Percentiles rank a stretch among this genome's conserved stretches.
phyloP scores from a whole-genome alignment of 1,140 invertebrate genomes.

The Cydia splendana region DNA sequence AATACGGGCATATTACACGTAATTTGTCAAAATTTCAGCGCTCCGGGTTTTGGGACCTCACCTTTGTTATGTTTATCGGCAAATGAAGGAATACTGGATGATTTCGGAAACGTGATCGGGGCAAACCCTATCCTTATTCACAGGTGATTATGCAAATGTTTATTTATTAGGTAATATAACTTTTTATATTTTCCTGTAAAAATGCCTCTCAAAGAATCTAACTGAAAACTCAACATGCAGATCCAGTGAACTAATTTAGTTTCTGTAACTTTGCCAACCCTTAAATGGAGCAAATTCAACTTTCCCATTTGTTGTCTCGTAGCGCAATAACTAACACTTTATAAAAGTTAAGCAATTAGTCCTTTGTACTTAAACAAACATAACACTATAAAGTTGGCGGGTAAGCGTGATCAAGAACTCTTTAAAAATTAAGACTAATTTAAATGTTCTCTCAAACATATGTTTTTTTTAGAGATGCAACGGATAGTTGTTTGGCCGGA shows the following conservation, averaged over 20 bases:
- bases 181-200: background rate
- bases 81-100: background rate
- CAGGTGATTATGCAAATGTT: too few relatives aligned
- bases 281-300: constrained; percentile 11
- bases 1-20: background rate
- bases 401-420: background rate
- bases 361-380: background rate
- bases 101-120: too few relatives aligned
- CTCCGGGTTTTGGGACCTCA: background rate
- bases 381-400: background rate
- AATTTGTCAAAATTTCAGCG: constrained; percentile 7
- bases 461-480: too few relatives aligned
- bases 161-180: too few relatives aligned
- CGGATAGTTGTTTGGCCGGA: too few relatives aligned
- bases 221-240: background rate
- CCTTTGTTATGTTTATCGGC: background rate
- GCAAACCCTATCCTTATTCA: too few relatives aligned
- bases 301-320: background rate
- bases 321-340: constrained; percentile 16
- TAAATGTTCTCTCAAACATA: background rate
- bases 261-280: background rate
- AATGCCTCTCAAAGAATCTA: background rate
- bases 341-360: constrained; percentile 22
- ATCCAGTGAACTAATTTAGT: constrained; percentile 5
- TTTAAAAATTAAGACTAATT: background rate